Base-by-base conservation (phyloP, 2,797 vertebrate species). In the Sebastes flavidus region DNA sequence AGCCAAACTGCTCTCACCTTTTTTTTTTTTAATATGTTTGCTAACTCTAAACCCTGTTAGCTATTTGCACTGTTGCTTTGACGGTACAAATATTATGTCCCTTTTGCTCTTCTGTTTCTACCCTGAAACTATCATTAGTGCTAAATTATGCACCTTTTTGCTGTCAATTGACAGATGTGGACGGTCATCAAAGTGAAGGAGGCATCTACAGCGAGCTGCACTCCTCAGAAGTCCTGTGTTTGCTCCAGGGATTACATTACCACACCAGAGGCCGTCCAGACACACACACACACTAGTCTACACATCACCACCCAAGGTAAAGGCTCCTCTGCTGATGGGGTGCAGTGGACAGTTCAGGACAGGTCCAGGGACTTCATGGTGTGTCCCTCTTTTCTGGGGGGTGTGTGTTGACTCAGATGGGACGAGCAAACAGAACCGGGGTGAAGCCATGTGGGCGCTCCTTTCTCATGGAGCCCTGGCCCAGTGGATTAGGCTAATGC, bases 401-500 rank as follows among this genome's bases (percentile, higher is more conserved):
- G 38, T 91, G 90, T 20, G 87, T 97, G 95, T 97, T 97, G 96
- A 97, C 93, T 96, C 96, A 96, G 96, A 96, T 96, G 96, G 94
- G 92, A 92, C 75, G 82, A 93, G 95, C 93, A 96, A 96, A 97
- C 94, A 95, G 88, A 89, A 90, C 87, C 42, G 14, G 85, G 82
- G 92, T 94, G 89, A 90, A 79, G 70, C 86, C 87, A 89, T 93
- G 87, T 93, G 88, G 92, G 90, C 83, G 94, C 90, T 89, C 90
- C 92, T 95, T 96, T 96, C 93, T 94, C 92, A 94, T 90, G 91
- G 92, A 94, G 85, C 77, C 85, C 84, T 5, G 65, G 90, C 84
- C 94, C 94, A 89, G 82, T 94, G 95, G 96, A 96, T 97, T 97
- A 97, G 95, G 96, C 92, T 96, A 97, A 97, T 95, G 92, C 84